Evolutionary conservation across 1,140 invertebrate genomes (phyloP).

Genomic region (Macrostomum lignano): DNA sequence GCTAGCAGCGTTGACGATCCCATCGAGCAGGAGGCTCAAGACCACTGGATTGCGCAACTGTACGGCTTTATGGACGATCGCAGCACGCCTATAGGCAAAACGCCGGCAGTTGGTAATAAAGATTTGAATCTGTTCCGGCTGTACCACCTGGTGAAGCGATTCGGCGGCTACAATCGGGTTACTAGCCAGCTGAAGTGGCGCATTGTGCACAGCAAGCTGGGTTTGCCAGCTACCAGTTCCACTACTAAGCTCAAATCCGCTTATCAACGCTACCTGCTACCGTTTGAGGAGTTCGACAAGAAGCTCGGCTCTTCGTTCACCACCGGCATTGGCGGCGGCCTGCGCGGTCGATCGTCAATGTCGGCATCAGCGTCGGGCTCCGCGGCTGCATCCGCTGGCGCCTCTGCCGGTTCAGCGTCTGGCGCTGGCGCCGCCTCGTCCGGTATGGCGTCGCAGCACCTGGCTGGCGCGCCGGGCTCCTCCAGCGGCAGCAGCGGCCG

Average conservation of each 20-base stretch:
- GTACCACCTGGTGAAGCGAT: constrained; percentile 53
- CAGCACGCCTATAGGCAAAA: constrained; percentile 69
- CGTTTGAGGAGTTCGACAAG: constrained; percentile 74
- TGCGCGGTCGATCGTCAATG: too few species aligned
- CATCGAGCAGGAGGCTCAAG: constrained; percentile 54
- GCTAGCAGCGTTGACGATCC: constrained; percentile 7
- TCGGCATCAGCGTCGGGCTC: too few species aligned
- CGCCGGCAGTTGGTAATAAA: constrained; percentile 51
- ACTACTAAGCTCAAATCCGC: too few species aligned
- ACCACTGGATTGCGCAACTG: constrained; percentile 75
- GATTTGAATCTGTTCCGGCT: constrained; percentile 73
- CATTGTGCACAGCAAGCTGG: constrained; percentile 47
- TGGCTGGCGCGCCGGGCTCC: too few species aligned
- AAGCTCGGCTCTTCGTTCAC: too few species aligned
- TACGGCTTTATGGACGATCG: constrained; percentile 96
- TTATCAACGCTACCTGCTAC: constrained; percentile 43
- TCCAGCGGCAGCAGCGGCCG: too few species aligned
- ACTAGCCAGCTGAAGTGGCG: constrained; percentile 74
- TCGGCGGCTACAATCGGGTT: constrained; percentile 63
- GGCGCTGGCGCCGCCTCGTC: too few species aligned
- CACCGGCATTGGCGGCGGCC: too few species aligned
- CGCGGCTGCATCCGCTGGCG: too few species aligned
- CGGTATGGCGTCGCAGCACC: too few species aligned
- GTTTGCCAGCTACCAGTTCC: constrained; percentile 27
- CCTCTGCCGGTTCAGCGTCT: too few species aligned